Evolutionary conservation across 1,140 invertebrate genomes (phyloP), one percentile per base, ranked within the genome.

Genomic region (Drosophila burlai): DNA sequence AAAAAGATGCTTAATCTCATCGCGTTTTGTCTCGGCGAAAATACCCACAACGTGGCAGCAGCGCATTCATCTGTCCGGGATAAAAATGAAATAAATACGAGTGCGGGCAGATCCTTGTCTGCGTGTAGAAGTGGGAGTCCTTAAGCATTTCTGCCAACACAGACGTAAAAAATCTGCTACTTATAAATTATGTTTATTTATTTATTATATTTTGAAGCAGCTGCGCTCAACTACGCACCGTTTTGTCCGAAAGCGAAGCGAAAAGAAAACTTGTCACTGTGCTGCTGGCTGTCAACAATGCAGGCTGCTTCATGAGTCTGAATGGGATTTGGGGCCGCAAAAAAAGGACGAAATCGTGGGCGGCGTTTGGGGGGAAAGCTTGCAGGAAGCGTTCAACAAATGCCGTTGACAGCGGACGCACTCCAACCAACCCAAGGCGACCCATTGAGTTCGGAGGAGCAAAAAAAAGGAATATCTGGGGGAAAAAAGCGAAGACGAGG

Each of bases 171-270:
- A 89, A 89, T 90, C 74, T 89, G 85, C 85, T 90, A 90, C 85
- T 90, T 90, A 90, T 90, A 90, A 90, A 90, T 90, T 90, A 90
- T 90, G 86, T 90, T 90, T 90, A 90, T 90, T 90, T 90, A 90
- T 90, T 90, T 90, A 87, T 87, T 87, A 87, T 87, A 87, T 90
- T 90, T 82, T 82, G 79, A 85, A 90, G 76, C 85, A 90, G 85
- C 85, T 90, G 85, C 67, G 79, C 72, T 82, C 85, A 85, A 84
- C 81, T 90, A 80, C 79, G 78, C 68, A 83, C 55, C 75, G 63
- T 90, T 90, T 84, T 87, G 84, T 83, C 76, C 76, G 54, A 49
- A 78, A 64, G 46, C 57, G 34, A 65, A 62, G 34, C 21, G 49
- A 47, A 76, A 76, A 24, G 59, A 76, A 76, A 76, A 77, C 67